Evolutionary conservation across 92 coral and sea anemone species (phyloP).

Genomic region (Muricea muricata): DNA sequence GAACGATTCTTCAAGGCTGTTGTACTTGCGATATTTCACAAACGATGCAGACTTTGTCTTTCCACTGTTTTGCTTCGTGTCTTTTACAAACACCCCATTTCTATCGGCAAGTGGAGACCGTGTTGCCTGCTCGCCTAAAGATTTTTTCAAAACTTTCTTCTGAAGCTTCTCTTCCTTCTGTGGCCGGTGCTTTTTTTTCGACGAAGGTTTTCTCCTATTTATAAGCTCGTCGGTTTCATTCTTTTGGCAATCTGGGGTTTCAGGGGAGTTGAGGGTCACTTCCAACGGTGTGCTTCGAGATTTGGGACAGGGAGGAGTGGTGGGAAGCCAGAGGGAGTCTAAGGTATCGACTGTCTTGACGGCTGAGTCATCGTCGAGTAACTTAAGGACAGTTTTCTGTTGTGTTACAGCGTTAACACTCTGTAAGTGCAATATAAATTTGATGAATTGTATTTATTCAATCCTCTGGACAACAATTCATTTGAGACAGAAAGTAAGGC

Average conservation of each 20-base stretch:
- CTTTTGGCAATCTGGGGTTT: conserved; percentile 58
- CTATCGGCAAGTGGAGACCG: conserved; percentile 89
- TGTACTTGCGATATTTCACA: conserved; percentile 14
- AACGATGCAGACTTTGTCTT: conserved; percentile 60
- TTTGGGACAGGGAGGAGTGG: conserved; percentile 23
- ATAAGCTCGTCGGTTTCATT: conserved; percentile 68
- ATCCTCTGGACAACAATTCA: too few relatives aligned
- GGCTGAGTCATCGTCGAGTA: neutral
- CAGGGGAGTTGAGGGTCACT: conserved; percentile 71
- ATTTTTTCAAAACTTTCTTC: conserved; percentile 20
- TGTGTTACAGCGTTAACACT: neutral
- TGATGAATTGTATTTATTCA: too few relatives aligned
- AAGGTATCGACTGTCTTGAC: neutral
- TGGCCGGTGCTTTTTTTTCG: neutral
- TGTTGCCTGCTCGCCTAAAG: conserved; percentile 64
- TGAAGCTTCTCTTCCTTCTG: neutral
- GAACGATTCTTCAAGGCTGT: conserved; percentile 47
- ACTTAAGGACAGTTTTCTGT: conserved; percentile 17
- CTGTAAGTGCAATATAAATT: conserved; percentile 1
- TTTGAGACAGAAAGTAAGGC: too few relatives aligned
- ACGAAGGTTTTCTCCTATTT: conserved; percentile 47
- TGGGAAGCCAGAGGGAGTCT: conserved; percentile 13
- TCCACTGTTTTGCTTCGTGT: conserved; percentile 55
- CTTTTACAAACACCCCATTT: conserved; percentile 59
- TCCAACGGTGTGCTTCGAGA: conserved; percentile 16